These are phyloP conservation scores for Polylopha cassiicola DNA, from an alignment of 2,888 invertebrate species.

Conservation along the genomic window DNA sequence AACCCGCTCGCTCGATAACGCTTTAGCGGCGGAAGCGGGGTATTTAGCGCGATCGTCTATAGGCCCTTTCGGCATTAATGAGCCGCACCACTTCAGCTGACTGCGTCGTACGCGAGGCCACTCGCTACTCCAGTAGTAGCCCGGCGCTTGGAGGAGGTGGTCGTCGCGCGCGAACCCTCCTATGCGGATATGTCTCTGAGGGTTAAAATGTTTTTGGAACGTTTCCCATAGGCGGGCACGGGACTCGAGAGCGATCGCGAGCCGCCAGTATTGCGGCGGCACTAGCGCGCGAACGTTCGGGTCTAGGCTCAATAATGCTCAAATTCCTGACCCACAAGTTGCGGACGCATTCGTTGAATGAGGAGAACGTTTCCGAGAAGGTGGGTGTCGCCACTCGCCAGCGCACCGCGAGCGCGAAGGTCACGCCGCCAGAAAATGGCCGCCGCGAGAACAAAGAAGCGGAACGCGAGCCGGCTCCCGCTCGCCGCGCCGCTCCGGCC, in stretches of 20 bases:
- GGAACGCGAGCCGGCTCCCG: slow-evolving; percentile 48
- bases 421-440: slow-evolving; percentile 79
- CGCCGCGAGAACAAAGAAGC: slow-evolving; percentile 81
- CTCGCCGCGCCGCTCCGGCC: slow-evolving; percentile 31
- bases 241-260: slow-evolving; percentile 20
- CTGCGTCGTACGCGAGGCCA: slow-evolving; percentile 75
- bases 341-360: slow-evolving; percentile 90
- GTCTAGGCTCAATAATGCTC: slow-evolving; percentile 83
- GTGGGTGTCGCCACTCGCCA: slow-evolving; percentile 72
- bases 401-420: slow-evolving; percentile 46
- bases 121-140: slow-evolving; percentile 68
- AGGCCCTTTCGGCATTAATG: slow-evolving; percentile 64
- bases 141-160: slow-evolving; percentile 54
- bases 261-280: slow-evolving; percentile 27
- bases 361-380: slow-evolving; percentile 86
- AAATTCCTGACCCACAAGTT: slow-evolving; percentile 91
- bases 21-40: slow-evolving; percentile 31
- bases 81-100: slow-evolving; percentile 74
- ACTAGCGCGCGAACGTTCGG: slow-evolving; percentile 31
- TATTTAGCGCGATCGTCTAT: slow-evolving; percentile 49
- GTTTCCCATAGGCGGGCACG: slow-evolving; percentile 54
- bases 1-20: slow-evolving; percentile 25
- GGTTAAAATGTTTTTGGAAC: slow-evolving; percentile 60
- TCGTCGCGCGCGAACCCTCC: slow-evolving; percentile 35
- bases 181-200: slow-evolving; percentile 60